Base-by-base conservation (phyloP, 2,797 vertebrate genomes). In the Melanotaenia pygmaea region DNA sequence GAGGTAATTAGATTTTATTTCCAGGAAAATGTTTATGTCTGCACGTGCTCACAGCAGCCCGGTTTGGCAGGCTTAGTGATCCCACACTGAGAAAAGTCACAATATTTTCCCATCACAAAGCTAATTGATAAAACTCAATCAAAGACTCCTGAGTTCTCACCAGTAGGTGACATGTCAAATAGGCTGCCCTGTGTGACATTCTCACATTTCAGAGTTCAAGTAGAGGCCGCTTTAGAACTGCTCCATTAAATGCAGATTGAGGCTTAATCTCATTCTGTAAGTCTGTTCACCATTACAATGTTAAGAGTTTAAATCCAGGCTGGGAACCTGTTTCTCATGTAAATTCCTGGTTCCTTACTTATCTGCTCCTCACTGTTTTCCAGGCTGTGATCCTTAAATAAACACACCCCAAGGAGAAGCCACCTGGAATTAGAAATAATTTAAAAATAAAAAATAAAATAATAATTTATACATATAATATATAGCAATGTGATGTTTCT, bases 131-230 rank as follows among this genome's bases (percentile, higher is more conserved):
- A 93, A 94, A 91, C 80, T 91, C 81, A 88, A 93, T 93, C 93
- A 95, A 92, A 94, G 90, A 72, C 76, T 71, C 70, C 0, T 0
- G 74, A 84, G 85, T 86, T 93, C 90, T 91, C 94, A 93, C 91
- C 90, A 82, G 90, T 90, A 90, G 91, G 92, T 90, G 92, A 93
- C 93, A 92, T 81, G 89, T 91, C 89, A 93, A 94, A 94, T 92
- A 90, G 91, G 86, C 85, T 43, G 77, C 94, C 83, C 93, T 88
- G 92, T 91, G 89, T 93, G 95, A 93, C 90, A 89, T 88, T 90
- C 91, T 94, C 93, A 94, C 94, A 93, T 91, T 86, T 84, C 86
- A 83, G 92, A 84, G 94, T 94, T 95, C 95, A 95, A 94, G 94
- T 94, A 89, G 91, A 94, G 94, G 94, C 87, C 94, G 79, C 92